phyloP scores from a whole-genome alignment of 2,113 vertebrate species.

The Paratilapia polleni region DNA sequence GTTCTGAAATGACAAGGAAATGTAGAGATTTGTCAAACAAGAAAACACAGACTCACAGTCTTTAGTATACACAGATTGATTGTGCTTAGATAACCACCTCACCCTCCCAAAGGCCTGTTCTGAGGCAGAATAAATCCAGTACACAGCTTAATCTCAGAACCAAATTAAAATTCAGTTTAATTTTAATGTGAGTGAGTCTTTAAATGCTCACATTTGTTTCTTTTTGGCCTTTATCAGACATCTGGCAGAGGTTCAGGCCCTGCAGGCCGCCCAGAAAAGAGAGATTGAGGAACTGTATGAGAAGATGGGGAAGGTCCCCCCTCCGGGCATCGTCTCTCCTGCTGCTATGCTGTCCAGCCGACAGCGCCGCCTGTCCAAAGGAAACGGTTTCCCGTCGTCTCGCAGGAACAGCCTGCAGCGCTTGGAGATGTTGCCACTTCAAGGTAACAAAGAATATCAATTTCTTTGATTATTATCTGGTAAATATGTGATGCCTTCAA shows the following conservation, averaged over 20 bases:
- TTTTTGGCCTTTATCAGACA: constrained; percentile 79
- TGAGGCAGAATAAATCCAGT: not conserved
- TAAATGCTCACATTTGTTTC: not conserved
- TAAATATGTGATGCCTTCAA: not conserved
- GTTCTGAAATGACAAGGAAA: accelerated
- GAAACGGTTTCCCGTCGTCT: constrained; percentile 85
- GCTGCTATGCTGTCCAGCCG: constrained; percentile 92
- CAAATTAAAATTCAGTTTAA: not conserved
- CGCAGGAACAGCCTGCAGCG: constrained; percentile 95
- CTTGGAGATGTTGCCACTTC: constrained; percentile 83
- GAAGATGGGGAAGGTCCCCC: constrained; percentile 91
- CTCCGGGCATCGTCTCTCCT: constrained; percentile 90
- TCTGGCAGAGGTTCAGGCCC: constrained; percentile 88
- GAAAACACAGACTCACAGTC: not conserved
- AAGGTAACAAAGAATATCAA: constrained; percentile 74
- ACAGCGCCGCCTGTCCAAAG: constrained; percentile 93
- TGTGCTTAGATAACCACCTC: not conserved
- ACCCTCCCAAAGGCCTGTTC: not conserved
- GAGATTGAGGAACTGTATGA: constrained; percentile 94
- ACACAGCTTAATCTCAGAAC: not conserved
- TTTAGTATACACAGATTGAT: not conserved
- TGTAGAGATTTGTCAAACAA: not conserved
- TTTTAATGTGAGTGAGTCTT: not conserved
- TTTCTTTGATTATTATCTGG: not conserved
- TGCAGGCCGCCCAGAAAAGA: constrained; percentile 91